phyloP scores from a whole-genome alignment of 2,797 vertebrate genomes.

The Pagetopsis macropterus region DNA sequence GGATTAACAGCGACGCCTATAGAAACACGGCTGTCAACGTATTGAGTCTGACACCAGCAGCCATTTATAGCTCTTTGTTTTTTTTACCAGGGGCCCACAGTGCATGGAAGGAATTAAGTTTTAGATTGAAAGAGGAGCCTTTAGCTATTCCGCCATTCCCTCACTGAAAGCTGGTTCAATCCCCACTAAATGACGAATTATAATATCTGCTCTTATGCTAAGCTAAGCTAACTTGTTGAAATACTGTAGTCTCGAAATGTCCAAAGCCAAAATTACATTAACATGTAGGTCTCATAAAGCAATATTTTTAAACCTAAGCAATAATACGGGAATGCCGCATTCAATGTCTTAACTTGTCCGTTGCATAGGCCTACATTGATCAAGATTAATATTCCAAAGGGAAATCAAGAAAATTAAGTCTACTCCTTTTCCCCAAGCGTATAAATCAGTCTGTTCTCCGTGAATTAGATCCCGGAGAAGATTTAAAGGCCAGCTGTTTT shows the following conservation, averaged over 20 bases:
- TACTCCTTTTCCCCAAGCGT: conserved; percentile 17
- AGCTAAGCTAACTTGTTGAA: background rate
- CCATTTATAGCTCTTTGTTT: conserved; percentile 51
- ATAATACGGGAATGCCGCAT: background rate
- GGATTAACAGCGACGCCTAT: conserved; percentile 58
- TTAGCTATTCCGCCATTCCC: background rate
- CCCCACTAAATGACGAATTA: background rate
- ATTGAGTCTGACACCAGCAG: conserved; percentile 51
- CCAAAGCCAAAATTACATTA: background rate
- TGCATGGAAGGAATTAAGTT: conserved; percentile 14
- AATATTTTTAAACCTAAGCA: background rate
- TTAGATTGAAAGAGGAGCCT: conserved; percentile 17
- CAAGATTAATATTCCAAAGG: conserved; percentile 18
- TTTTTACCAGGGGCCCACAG: conserved; percentile 20
- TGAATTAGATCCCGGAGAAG: conserved; percentile 38
- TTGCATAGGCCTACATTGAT: background rate
- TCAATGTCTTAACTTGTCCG: background rate
- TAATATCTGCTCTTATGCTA: background rate
- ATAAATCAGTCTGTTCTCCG: conserved; percentile 46
- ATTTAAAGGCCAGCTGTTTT: conserved; percentile 51
- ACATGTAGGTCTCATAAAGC: background rate
- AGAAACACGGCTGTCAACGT: conserved; percentile 73
- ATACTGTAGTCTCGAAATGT: background rate
- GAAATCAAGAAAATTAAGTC: conserved; percentile 28
- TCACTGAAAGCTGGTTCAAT: conserved; percentile 1